These are phyloP conservation scores for Serilophus lunatus DNA, from an alignment of 2,113 vertebrate genomes.

Conservation along the genomic window DNA sequence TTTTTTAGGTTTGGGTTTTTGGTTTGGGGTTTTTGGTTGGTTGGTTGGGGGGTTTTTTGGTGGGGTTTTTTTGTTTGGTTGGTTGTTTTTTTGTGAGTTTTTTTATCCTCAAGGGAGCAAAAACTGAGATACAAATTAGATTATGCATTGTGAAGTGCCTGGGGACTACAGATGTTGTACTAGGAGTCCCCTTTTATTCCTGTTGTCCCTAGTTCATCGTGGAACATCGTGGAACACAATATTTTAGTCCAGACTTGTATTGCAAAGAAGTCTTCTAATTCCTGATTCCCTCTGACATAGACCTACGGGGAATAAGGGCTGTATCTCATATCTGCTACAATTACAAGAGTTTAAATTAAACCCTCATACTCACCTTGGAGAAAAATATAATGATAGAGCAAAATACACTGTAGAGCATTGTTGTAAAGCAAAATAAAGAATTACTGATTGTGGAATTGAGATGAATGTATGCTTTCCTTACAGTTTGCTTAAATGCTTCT, in stretches of 20 bases:
- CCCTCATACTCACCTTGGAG: not conserved
- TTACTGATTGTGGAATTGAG: not conserved
- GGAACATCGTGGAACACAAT: not conserved
- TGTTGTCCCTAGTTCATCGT: not conserved
- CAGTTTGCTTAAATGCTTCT: not conserved
- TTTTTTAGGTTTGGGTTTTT: not conserved
- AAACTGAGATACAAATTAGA: not conserved
- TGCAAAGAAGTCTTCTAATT: not conserved
- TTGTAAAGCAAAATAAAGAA: not conserved
- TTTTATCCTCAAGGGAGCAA: not conserved
- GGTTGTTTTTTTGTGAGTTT: too few species aligned
- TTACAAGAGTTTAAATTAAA: not conserved
- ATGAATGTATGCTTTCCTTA: not conserved
- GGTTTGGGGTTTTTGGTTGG: too few species aligned
- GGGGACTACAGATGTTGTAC: not conserved
- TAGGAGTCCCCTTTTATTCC: not conserved
- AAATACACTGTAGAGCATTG: rapidly evolving
- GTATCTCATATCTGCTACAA: not conserved
- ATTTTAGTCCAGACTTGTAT: not conserved
- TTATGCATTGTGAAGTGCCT: not conserved
- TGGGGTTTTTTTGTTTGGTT: too few species aligned
- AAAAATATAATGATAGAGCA: not conserved
- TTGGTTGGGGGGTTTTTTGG: too few species aligned
- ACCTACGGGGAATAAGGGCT: not conserved
- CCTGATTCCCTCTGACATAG: not conserved